Evolutionary conservation across 2,888 invertebrate species (phyloP).

Genomic region (Meteorus colon): DNA sequence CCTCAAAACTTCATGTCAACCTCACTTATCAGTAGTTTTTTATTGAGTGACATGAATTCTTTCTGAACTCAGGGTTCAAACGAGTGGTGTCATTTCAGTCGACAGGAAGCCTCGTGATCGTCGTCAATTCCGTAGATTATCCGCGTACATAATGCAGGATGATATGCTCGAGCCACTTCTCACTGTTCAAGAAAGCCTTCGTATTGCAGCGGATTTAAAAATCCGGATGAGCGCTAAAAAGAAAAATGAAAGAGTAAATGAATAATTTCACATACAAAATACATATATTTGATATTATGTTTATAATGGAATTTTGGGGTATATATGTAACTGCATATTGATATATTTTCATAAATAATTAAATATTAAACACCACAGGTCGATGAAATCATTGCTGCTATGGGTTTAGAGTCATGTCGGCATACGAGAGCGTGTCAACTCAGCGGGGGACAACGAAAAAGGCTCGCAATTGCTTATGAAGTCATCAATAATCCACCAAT

Average conservation of each 20-base stretch:
- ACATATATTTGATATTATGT: no score
- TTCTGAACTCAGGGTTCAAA: conserved; percentile 46
- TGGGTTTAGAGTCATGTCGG: conserved; percentile 81
- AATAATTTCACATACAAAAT: conserved; percentile 51
- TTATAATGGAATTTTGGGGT: no score
- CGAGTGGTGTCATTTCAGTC: conserved; percentile 82
- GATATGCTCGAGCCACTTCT: conserved; percentile 87
- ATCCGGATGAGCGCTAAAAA: conserved; percentile 79
- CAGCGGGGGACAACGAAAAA: conserved; percentile 93
- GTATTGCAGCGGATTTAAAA: conserved; percentile 90
- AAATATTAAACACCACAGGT: conserved; percentile 76
- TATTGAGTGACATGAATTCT: no score
- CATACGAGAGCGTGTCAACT: conserved; percentile 82
- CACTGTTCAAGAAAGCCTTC: conserved; percentile 89
- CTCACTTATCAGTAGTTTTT: neutral
- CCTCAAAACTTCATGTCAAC: neutral
- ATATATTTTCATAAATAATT: no score
- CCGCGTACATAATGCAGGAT: conserved; percentile 91
- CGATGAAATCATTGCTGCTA: conserved; percentile 84
- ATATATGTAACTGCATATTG: no score
- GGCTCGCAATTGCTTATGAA: conserved; percentile 92
- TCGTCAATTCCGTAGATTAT: conserved; percentile 76
- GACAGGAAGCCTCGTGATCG: conserved; percentile 82
- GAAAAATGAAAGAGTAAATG: conserved; percentile 80
- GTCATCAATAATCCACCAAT: conserved; percentile 86